Evolutionary conservation across 2,113 vertebrate genomes (phyloP), one percentile per base, ranked within the genome.

Genomic region (Callocephalon fimbriatum): DNA sequence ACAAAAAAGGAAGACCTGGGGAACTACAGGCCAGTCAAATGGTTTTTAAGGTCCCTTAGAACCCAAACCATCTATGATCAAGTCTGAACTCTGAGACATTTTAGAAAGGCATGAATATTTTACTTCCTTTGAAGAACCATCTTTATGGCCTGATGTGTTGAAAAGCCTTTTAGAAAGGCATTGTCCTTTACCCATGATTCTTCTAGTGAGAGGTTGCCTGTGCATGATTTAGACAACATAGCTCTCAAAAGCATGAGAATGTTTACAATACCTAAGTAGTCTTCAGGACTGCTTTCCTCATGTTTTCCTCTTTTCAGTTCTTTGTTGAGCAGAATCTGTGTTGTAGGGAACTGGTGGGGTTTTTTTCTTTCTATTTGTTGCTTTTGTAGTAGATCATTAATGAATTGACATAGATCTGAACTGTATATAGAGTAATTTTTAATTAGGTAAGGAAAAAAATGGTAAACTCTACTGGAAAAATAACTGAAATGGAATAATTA

Each of bases 211-310:
- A 72, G 29, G 14, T 53, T 82, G 26, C 38, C 29, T 71, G 71
- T 77, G 42, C 8, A 3, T 4, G 2, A 38, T 40, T 58, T 88
- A 65, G 32, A 71, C 10, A 29, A 71, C 15, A 45, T 45, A 65
- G 32, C 14, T 45, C 19, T 88, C 56, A 81, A 48, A 63, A 71
- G 9, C 9, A 71, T 38, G 6, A 65, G 56, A 11, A 71, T 71
- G 5, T 50, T 77, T 8, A 2, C 35, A 68, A 35, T 29, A 45
- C 11, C 12, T 50, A 32, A 42, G 16, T 63, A 71, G 19, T 27
- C n/a, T 45, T 77, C 20, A 59, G 20, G 22, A 26, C 9, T 0
- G 0, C 1, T 0, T 51, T 83, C 14, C 37, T 59, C 2, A 0
- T 1, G 2, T 32, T 51, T 53, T 82, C 23, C 27, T 50, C 27